phyloP scores from a whole-genome alignment of 2,888 invertebrate genomes.

The Eilema caniola region DNA sequence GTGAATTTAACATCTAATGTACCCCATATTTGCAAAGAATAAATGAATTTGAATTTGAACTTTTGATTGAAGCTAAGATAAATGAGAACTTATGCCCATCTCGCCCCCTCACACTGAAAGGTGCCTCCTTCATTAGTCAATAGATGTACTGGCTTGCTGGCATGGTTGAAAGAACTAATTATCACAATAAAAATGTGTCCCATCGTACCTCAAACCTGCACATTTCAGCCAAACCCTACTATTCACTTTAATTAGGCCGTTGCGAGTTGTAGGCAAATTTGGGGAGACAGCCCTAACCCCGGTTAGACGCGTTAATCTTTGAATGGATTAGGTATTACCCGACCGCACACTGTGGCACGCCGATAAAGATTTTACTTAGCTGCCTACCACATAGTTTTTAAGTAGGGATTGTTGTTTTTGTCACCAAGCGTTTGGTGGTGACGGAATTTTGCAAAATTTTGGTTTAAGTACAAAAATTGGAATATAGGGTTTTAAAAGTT shows the following conservation, averaged over 20 bases:
- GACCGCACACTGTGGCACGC: slow-evolving; percentile 35
- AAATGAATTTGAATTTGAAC: too few relatives aligned
- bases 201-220: not conserved
- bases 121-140: too few relatives aligned
- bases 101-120: too few relatives aligned
- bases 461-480: too few relatives aligned
- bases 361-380: slow-evolving; percentile 31
- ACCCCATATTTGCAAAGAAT: too few relatives aligned
- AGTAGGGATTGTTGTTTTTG: slow-evolving; percentile 13
- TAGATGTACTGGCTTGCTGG: too few relatives aligned
- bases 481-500: not conserved
- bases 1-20: too few relatives aligned
- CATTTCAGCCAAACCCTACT: not conserved
- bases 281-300: slow-evolving; percentile 13
- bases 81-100: too few relatives aligned
- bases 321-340: slow-evolving; percentile 42
- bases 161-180: too few relatives aligned
- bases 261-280: not conserved
- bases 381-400: slow-evolving; percentile 27
- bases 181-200: not conserved
- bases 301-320: slow-evolving; percentile 38
- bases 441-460: slow-evolving; percentile 8
- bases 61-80: too few relatives aligned
- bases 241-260: not conserved
- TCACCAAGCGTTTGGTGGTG: not conserved